phyloP scores from a whole-genome alignment of 2,113 vertebrate genomes.

The Onychorhynchus coronatus region DNA sequence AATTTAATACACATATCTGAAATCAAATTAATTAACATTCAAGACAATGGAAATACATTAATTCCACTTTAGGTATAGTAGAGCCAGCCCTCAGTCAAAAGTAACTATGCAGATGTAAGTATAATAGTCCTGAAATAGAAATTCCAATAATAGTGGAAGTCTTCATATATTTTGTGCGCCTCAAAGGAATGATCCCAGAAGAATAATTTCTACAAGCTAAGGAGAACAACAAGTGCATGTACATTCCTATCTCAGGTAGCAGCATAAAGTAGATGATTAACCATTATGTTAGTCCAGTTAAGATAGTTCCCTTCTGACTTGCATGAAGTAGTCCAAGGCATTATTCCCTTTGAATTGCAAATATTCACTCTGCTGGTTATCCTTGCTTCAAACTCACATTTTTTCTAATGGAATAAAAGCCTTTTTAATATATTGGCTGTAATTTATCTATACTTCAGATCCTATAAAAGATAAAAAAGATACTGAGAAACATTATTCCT shows the following conservation, averaged over 20 bases:
- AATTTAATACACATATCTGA: not conserved
- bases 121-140: not conserved
- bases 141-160: not conserved
- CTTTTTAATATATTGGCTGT: fast-evolving
- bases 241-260: not conserved
- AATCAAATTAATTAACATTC: not conserved
- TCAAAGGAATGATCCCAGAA: not conserved
- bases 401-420: not conserved
- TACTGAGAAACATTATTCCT: not conserved
- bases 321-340: not conserved
- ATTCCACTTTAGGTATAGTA: not conserved
- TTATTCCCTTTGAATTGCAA: not conserved
- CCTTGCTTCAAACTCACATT: not conserved
- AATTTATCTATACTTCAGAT: not conserved
- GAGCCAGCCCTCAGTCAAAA: not conserved
- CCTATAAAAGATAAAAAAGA: not conserved
- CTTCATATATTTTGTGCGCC: not conserved
- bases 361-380: not conserved
- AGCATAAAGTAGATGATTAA: not conserved
- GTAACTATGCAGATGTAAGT: not conserved
- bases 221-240: not conserved
- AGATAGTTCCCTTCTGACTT: not conserved
- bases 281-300: not conserved
- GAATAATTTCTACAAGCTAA: not conserved
- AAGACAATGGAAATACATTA: not conserved